phyloP scores from a whole-genome alignment of 2,797 vertebrate genomes.

The Syncerus caffer region DNA sequence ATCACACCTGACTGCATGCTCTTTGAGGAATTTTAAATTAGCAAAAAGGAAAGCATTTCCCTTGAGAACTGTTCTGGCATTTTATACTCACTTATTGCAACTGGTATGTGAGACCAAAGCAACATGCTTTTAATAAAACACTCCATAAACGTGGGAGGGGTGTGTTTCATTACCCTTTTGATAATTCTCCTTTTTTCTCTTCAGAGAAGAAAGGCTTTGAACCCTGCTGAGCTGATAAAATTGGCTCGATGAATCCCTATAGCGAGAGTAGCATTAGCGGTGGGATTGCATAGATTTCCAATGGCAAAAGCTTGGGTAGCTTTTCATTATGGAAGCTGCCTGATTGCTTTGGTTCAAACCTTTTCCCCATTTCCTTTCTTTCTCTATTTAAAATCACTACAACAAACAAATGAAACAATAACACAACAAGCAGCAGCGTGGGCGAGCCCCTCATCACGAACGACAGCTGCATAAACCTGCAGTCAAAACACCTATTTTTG shows the following conservation, averaged over 20 bases:
- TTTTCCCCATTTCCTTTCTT: conserved; percentile 42
- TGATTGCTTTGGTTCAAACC: conserved; percentile 31
- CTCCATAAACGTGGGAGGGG: conserved; percentile 20
- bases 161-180: conserved; percentile 53
- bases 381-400: conserved; percentile 37
- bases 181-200: conserved; percentile 51
- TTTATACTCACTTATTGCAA: conserved; percentile 36
- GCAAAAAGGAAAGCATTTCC: conserved; percentile 45
- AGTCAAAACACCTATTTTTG: conserved; percentile 40
- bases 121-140: conserved; percentile 63
- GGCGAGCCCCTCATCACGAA: conserved; percentile 31
- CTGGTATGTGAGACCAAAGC: conserved; percentile 42
- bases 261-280: neutral
- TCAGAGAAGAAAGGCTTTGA: conserved; percentile 42
- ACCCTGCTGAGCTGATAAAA: conserved; percentile 71
- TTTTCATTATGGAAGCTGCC: conserved; percentile 56
- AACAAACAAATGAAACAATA: conserved; percentile 44
- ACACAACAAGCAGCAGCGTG: neutral
- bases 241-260: conserved; percentile 43
- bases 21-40: conserved; percentile 64
- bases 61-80: conserved; percentile 46
- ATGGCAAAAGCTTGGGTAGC: conserved; percentile 4
- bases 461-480: neutral
- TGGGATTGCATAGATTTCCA: conserved; percentile 35
- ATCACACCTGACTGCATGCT: conserved; percentile 37